These are phyloP conservation scores for Geopemphigus sp. DNA, from an alignment of 1,140 invertebrate genomes.

Conservation along the genomic window DNA sequence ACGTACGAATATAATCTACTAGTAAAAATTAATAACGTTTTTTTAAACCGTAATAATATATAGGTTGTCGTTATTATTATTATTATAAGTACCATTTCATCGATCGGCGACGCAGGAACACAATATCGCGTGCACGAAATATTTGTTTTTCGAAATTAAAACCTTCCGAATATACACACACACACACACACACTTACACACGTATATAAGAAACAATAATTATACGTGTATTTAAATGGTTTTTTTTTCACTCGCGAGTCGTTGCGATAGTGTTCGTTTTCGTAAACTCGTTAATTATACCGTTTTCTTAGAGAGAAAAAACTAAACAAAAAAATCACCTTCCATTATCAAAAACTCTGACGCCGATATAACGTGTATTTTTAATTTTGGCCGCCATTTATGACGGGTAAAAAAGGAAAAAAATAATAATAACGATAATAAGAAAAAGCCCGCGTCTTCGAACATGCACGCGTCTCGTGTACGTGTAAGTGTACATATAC, in stretches of 20 bases:
- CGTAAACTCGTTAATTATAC: neutral
- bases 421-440: too few relatives aligned
- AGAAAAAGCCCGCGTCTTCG: too few relatives aligned
- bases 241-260: neutral
- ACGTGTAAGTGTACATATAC: too few relatives aligned
- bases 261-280: neutral
- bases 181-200: too few relatives aligned
- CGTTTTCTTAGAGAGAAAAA: neutral
- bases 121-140: constrained; percentile 23
- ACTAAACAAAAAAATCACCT: neutral
- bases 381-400: neutral
- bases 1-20: neutral
- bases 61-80: constrained; percentile 2
- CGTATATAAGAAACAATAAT: neutral
- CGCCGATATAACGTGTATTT: neutral
- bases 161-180: neutral
- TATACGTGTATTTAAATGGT: neutral
- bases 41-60: neutral
- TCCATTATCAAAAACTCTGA: neutral
- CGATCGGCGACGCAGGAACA: neutral
- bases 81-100: neutral
- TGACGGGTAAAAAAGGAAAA: neutral
- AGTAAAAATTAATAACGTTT: constrained; percentile 5
- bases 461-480: too few relatives aligned
- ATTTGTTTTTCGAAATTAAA: constrained; percentile 27